Evolutionary conservation across 1,140 invertebrate genomes (phyloP).

Genomic region (Micrasema longulum): DNA sequence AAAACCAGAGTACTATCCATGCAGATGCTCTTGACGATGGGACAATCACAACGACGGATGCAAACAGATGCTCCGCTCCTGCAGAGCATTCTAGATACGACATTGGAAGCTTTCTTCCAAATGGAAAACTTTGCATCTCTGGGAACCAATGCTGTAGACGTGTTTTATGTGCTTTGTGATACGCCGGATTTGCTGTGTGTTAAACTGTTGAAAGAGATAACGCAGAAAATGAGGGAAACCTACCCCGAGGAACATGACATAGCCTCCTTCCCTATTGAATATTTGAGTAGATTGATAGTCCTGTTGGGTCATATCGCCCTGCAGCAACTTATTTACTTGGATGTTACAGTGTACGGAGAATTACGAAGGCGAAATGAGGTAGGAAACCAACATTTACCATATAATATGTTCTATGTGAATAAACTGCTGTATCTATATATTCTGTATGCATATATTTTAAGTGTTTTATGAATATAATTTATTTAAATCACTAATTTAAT

Average conservation of each 20-base stretch:
- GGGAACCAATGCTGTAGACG: constrained; percentile 60
- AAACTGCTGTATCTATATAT: no score
- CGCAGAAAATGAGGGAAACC: constrained; percentile 58
- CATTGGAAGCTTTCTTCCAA: constrained; percentile 60
- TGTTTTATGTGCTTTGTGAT: constrained; percentile 64
- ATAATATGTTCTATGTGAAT: constrained; percentile 51
- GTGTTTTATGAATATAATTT: no score
- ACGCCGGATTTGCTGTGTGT: constrained; percentile 61
- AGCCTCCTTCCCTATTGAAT: constrained; percentile 59
- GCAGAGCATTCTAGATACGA: constrained; percentile 59
- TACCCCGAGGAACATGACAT: constrained; percentile 58
- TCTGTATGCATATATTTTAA: no score
- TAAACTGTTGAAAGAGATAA: constrained; percentile 62
- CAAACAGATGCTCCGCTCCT: constrained; percentile 61
- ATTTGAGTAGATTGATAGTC: constrained; percentile 76
- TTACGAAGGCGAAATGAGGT: constrained; percentile 66
- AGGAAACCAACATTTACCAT: not conserved
- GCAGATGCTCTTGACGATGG: constrained; percentile 60
- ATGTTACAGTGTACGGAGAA: constrained; percentile 78
- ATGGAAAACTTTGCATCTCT: constrained; percentile 62
- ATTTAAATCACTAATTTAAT: constrained; percentile 57
- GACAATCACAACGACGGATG: constrained; percentile 61
- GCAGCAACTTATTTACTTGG: constrained; percentile 80
- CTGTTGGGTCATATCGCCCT: constrained; percentile 79
- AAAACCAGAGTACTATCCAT: constrained; percentile 60